These are phyloP conservation scores for Notolabrus celidotus DNA, from an alignment of 2,797 vertebrate species.

Conservation along the genomic window DNA sequence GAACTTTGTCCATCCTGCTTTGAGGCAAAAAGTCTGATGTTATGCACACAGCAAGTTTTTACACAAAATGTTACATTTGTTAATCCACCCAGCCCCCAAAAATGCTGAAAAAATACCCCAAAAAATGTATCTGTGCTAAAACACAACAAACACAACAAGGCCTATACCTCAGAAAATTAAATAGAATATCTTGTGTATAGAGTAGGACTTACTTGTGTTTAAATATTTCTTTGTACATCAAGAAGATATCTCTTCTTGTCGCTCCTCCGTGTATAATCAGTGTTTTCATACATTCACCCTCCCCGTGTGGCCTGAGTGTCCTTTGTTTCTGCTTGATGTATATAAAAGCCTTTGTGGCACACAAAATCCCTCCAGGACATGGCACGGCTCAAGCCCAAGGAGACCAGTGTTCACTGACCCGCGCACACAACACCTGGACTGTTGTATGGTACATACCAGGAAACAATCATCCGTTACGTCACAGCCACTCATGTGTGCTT, in stretches of 20 bases:
- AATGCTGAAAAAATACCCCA: no score
- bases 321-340: conserved; percentile 53
- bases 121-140: no score
- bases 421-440: conserved; percentile 74
- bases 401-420: conserved; percentile 69
- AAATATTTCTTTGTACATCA: no score
- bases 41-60: background rate
- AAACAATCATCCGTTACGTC: conserved; percentile 46
- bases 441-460: conserved; percentile 51
- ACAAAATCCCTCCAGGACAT: conserved; percentile 50
- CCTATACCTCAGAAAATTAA: no score
- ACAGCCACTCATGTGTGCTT: conserved; percentile 28
- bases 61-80: background rate
- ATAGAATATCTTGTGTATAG: no score
- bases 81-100: no score
- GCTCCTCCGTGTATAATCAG: conserved; percentile 1
- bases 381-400: conserved; percentile 38
- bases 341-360: conserved; percentile 40
- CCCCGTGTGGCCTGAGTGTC: conserved; percentile 34
- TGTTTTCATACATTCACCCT: conserved; percentile 29
- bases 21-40: conserved; percentile 5
- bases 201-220: no score
- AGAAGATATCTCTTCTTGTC: no score
- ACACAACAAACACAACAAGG: no score
- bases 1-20: conserved; percentile 97